Base-by-base conservation (phyloP, 2,888 invertebrate species). In the Pyrgus malvae region DNA sequence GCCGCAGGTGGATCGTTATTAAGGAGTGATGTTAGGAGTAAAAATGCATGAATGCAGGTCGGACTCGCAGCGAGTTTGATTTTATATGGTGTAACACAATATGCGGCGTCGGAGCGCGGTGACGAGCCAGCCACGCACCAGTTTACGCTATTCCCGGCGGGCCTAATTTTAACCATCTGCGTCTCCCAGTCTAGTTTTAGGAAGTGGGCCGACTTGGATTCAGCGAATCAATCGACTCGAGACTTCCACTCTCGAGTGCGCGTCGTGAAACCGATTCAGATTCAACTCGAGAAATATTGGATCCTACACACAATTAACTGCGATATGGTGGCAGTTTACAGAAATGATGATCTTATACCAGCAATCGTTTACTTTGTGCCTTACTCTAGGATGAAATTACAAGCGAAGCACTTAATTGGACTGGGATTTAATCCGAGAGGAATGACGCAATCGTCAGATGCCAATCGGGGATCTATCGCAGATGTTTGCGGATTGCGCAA, bases 101-200 rank as follows among this genome's bases (percentile, higher is more conserved):
- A 84, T 85, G 78, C 57, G 58, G 59, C 63, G 76, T 71, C 73
- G 73, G 68, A 66, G 71, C 72, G 70, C 76, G 75, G 78, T 77
- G 77, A 78, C 80, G 82, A 76, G 78, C 76, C 80, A 72, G 76
- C 81, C 74, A 67, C 78, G 29, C 29, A 9, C 73, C 77, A 78
- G 83, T 87, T 87, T 81, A 83, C 81, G 80, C 88, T 89, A 88
- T 89, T 90, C 82, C 84, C 70, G 87, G 87, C 80, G 77, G 76
- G 76, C 79, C 90, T 90, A 89, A 90, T 90, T 90, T 89, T 89
- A 90, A 86, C 90, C 89, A 89, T 88, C 76, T 87, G 85, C 86
- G 89, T 88, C 84, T 86, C 86, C 73, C 82, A 80, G 83, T 80
- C 83, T 84, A 81, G 87, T 80, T 85, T 86, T 87, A 87, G 88